These are phyloP conservation scores for Tenualosa ilisha DNA, from an alignment of 2,797 vertebrate species.

Conservation along the genomic window DNA sequence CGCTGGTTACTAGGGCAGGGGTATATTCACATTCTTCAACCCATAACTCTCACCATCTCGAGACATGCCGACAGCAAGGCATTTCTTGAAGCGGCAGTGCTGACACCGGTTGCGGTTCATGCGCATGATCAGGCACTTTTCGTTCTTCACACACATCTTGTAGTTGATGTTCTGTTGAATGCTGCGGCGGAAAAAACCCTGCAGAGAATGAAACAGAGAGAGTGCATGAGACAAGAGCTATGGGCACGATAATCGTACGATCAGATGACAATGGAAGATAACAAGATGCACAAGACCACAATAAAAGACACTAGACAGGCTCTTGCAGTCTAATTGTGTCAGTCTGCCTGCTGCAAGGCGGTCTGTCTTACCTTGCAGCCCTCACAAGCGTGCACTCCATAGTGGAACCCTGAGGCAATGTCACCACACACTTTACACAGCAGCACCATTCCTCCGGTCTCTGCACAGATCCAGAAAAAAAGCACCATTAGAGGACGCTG, in stretches of 20 bases:
- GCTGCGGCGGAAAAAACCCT: constrained; percentile 84
- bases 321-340: background rate
- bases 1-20: background rate
- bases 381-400: constrained; percentile 81
- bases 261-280: background rate
- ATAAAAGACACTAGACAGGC: background rate
- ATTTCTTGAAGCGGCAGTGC: constrained; percentile 85
- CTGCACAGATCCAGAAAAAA: constrained; percentile 59
- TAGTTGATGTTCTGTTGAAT: constrained; percentile 86
- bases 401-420: constrained; percentile 83
- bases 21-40: constrained; percentile 7
- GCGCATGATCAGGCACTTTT: constrained; percentile 81
- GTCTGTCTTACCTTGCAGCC: constrained; percentile 77
- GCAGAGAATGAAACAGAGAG: constrained; percentile 31
- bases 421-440: constrained; percentile 83
- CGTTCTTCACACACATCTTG: constrained; percentile 85
- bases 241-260: background rate
- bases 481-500: constrained; percentile 26
- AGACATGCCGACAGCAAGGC: constrained; percentile 83
- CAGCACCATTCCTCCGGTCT: constrained; percentile 80
- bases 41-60: constrained; percentile 76
- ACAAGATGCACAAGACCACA: background rate
- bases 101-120: constrained; percentile 84
- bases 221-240: background rate
- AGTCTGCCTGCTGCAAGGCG: background rate